Conservation (phyloP, 2,113 vertebrate species). For the Miniopterus natalensis region DNA sequence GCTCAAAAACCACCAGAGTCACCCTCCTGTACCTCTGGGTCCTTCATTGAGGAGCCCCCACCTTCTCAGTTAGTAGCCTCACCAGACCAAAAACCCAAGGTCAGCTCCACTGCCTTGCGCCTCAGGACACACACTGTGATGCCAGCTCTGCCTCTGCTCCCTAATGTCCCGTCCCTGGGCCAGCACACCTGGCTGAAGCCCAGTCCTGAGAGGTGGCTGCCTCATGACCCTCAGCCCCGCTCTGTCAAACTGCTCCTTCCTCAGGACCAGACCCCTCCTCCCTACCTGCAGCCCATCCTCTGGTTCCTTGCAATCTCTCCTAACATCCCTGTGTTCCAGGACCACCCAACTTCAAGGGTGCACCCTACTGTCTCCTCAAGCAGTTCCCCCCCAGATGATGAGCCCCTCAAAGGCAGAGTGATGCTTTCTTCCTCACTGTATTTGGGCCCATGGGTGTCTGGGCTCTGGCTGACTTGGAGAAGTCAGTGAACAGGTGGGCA, state of each 20-base stretch:
- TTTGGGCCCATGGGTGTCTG: background rate
- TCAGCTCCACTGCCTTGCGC: accelerated
- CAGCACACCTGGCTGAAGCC: background rate
- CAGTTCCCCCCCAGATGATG: accelerated
- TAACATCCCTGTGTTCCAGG: background rate
- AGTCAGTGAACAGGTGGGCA: background rate
- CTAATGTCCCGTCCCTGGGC: accelerated
- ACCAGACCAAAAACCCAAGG: background rate
- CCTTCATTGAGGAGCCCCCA: background rate
- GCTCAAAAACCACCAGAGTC: background rate
- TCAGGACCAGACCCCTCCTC: background rate
- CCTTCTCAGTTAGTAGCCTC: background rate
- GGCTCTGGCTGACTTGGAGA: background rate
- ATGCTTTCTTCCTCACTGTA: background rate
- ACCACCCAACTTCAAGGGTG: background rate
- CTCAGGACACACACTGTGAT: accelerated
- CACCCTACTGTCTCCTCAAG: background rate
- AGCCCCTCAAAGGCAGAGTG: background rate
- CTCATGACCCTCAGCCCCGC: background rate
- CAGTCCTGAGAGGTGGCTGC: background rate
- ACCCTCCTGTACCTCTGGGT: background rate
- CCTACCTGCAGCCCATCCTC: background rate
- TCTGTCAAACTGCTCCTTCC: background rate
- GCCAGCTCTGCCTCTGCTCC: background rate
- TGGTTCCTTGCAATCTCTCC: background rate